phyloP scores from a whole-genome alignment of 2,797 vertebrate species.

The Gobionotothen gibberifrons region DNA sequence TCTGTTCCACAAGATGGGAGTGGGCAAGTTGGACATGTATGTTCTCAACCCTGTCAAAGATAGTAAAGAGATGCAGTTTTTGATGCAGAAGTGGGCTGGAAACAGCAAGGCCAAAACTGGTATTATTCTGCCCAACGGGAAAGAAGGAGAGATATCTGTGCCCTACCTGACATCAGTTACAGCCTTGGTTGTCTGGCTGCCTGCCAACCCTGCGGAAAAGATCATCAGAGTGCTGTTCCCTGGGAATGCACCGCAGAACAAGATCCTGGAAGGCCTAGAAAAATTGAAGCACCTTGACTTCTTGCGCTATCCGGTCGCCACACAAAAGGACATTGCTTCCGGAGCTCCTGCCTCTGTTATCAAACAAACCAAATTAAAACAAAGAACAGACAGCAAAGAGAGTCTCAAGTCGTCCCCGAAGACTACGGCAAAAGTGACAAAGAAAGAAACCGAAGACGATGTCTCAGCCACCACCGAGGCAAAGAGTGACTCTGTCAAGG shows the following conservation, averaged over 20 bases:
- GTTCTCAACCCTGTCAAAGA: constrained; percentile 97
- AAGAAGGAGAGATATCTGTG: constrained; percentile 98
- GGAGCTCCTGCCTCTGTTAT: constrained; percentile 87
- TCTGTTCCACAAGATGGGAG: constrained; percentile 98
- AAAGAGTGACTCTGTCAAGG: constrained; percentile 89
- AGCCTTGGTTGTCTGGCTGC: constrained; percentile 97
- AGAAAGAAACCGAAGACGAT: constrained; percentile 90
- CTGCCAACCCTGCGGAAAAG: constrained; percentile 94
- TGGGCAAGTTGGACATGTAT: constrained; percentile 97
- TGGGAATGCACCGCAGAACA: constrained; percentile 98
- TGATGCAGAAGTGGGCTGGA: constrained; percentile 99
- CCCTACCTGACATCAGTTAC: constrained; percentile 98
- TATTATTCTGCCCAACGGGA: constrained; percentile 93
- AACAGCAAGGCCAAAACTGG: constrained; percentile 99
- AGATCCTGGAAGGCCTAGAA: constrained; percentile 97
- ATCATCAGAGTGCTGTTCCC: constrained; percentile 97
- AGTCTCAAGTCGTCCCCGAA: constrained; percentile 95
- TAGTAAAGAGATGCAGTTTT: constrained; percentile 99
- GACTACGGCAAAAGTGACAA: constrained; percentile 86
- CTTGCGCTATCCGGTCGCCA: constrained; percentile 93
- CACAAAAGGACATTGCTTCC: constrained; percentile 92
- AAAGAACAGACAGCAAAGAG: constrained; percentile 97
- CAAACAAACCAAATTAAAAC: constrained; percentile 96
- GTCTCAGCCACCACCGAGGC: constrained; percentile 81
- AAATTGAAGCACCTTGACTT: constrained; percentile 97